Base-by-base conservation (phyloP, 2,888 invertebrate genomes). In the Digitonthophagus gazella region DNA sequence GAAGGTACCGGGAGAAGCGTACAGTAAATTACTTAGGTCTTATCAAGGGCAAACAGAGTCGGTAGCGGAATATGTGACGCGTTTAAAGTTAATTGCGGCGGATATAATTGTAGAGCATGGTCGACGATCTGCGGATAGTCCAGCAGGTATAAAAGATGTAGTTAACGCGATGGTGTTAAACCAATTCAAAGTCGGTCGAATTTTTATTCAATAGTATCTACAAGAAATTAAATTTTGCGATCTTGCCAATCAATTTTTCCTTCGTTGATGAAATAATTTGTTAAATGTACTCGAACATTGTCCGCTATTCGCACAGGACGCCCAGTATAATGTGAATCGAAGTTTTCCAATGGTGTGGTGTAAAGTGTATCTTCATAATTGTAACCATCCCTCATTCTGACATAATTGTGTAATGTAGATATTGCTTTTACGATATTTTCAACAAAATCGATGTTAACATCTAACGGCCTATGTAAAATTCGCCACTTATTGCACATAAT, bases 401-500 rank as follows among this genome's bases (percentile, higher is more conserved):
- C 2, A 6, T 15, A n/a, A 18, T 66, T 57, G 14, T 66, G 58
- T 58, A 66, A 18, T 56, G 58, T 57, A 18, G 20, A 15, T 8
- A 14, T 8, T 15, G 58, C 58, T 67, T 67, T 67, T 28, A 67
- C 61, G 11, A 44, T 44, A 6, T 44, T 44, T 72, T 56, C 72
- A 72, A 22, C 56, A 18, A 15, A 57, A 57, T 58, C 16, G 18
- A 19, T 20, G 11, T 4, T 19, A 14, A 61, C 28, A 58, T 67
- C 28, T 58, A 58, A 8, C n/a, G 67, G 58, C 11, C 54, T 61
- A 19, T 64, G 55, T 6, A 69, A 57, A 16, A 67, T 58, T 64
- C 67, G 20, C 55, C 63, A 69, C 58, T 69, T 67, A 19, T 67
- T 64, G 15, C 16, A 16, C 6, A 64, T n/a, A 14, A 69, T 67